Evolutionary conservation across 2,113 vertebrate species (phyloP).

Genomic region (Platichthys flesus): DNA sequence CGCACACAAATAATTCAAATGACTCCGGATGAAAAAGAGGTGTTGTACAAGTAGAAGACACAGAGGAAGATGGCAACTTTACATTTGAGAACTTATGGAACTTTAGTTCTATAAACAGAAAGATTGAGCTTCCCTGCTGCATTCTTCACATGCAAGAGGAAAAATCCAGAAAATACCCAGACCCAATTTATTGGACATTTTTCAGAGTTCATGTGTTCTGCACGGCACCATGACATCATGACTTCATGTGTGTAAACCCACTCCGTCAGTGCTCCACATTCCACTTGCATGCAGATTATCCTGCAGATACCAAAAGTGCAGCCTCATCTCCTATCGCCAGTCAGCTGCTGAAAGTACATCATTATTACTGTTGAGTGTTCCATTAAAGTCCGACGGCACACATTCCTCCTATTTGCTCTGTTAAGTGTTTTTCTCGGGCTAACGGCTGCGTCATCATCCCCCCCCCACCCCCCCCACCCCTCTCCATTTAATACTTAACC

Average conservation of each 20-base stretch:
- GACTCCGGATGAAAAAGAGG: too few relatives aligned
- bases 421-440: constrained; percentile 44
- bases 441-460: constrained; percentile 51
- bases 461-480: background rate
- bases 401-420: constrained; percentile 26
- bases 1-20: too few relatives aligned
- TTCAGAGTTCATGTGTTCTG: background rate
- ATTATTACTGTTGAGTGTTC: constrained; percentile 44
- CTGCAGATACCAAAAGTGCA: constrained; percentile 25
- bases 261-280: background rate
- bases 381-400: constrained; percentile 34
- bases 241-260: background rate
- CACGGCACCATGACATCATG: background rate
- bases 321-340: constrained; percentile 22
- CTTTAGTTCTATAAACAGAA: too few relatives aligned
- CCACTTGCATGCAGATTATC: background rate
- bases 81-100: too few relatives aligned
- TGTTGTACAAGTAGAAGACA: too few relatives aligned
- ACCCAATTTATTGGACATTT: too few relatives aligned
- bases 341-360: constrained; percentile 25
- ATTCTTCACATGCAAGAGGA: background rate
- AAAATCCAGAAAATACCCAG: too few relatives aligned
- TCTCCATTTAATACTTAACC: constrained; percentile 77
- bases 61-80: too few relatives aligned
- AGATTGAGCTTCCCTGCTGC: too few relatives aligned